A percentile compares a stretch with the other conserved stretches of the same genome.
These are phyloP conservation scores for Boleophthalmus pectinirostris DNA, from an alignment of 2,113 vertebrate genomes.

Conservation along the genomic window DNA sequence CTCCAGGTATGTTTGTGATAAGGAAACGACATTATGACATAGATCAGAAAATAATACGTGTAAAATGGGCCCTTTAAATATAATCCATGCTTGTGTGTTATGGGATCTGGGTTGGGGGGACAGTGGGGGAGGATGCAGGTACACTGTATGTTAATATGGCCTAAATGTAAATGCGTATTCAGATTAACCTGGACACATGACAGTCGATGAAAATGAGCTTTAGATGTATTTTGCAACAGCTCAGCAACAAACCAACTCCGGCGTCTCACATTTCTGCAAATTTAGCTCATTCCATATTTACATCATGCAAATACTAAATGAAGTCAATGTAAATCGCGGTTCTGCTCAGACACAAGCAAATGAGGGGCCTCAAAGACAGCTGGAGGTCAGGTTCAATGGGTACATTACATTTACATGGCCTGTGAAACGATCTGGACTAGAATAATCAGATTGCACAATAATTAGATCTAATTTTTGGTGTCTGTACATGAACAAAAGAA, in stretches of 20 bases:
- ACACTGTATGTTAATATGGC: not conserved
- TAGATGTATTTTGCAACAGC: slow-evolving; percentile 50
- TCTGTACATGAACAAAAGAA: too few relatives aligned
- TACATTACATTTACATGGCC: slow-evolving; percentile 4
- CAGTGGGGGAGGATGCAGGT: not conserved
- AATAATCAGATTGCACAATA: too few relatives aligned
- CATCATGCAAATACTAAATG: slow-evolving; percentile 54
- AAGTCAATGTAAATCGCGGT: slow-evolving; percentile 48
- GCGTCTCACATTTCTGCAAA: slow-evolving; percentile 38
- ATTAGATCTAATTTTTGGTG: too few relatives aligned
- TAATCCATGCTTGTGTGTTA: not conserved
- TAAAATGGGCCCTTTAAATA: not conserved
- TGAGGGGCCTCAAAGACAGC: slow-evolving; percentile 46
- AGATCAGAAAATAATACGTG: too few relatives aligned
- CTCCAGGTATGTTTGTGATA: too few relatives aligned
- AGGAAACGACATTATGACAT: too few relatives aligned
- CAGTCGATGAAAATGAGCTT: slow-evolving; percentile 17
- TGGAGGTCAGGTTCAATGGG: slow-evolving; percentile 45
- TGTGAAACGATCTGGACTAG: too few relatives aligned
- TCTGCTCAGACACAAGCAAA: slow-evolving; percentile 40
- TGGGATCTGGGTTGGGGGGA: not conserved
- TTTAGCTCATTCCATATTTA: slow-evolving; percentile 50
- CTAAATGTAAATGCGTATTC: not conserved
- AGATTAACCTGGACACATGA: slow-evolving; percentile 14
- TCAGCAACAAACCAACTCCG: slow-evolving; percentile 46